phyloP scores from a whole-genome alignment of 2,888 invertebrate genomes.

The Eulithis prunata region DNA sequence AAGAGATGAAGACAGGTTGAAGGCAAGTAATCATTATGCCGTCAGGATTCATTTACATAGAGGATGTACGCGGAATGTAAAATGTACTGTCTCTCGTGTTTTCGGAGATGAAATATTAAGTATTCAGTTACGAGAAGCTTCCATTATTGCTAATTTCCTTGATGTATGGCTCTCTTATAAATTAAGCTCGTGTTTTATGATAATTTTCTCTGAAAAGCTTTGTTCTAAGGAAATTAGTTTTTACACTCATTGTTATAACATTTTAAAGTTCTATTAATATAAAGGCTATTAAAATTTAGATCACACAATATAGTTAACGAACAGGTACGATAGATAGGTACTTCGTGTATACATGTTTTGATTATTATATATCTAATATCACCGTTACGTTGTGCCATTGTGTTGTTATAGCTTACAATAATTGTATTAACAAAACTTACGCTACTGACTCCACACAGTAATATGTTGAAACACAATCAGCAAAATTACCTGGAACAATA shows the following conservation, averaged over 20 bases:
- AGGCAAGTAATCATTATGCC: conserved; percentile 7
- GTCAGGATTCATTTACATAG: conserved; percentile 33
- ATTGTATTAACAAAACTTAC: not conserved
- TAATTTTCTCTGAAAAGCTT: conserved; percentile 1
- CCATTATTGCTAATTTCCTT: conserved; percentile 36
- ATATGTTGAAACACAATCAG: not conserved
- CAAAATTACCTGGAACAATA: conserved; percentile 28
- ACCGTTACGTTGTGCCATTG: no score
- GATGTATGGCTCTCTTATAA: conserved; percentile 35
- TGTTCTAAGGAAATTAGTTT: not conserved
- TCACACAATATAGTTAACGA: not conserved
- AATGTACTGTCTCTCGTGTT: conserved; percentile 34
- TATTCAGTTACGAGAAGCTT: conserved; percentile 35
- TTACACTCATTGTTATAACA: not conserved
- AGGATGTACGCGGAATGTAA: conserved; percentile 30
- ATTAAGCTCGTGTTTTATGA: conserved; percentile 34
- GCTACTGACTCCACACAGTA: not conserved
- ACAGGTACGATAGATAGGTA: no score
- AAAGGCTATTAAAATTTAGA: no score
- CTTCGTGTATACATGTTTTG: not conserved
- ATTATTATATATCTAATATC: no score
- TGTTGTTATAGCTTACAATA: no score
- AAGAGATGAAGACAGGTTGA: not conserved
- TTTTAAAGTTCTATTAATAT: no score
- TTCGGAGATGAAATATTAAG: conserved; percentile 36